A percentile compares a stretch with the other conserved stretches of the same genome.
phyloP scores from a whole-genome alignment of 2,888 invertebrate species.

The Celastrina argiolus region DNA sequence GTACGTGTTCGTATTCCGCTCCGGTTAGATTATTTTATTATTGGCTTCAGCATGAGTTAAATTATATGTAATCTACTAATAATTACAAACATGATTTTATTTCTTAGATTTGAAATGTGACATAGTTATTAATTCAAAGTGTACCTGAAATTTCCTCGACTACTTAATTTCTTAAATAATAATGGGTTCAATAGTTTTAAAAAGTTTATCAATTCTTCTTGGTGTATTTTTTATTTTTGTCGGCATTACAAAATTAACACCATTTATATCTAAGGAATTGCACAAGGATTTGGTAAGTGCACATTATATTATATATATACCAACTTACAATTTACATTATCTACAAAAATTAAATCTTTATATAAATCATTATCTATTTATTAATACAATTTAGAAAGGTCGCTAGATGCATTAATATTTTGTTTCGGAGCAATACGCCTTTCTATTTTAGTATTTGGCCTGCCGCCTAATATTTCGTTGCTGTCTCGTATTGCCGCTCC shows the following conservation, averaged over 20 bases:
- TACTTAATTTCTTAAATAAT: conserved; percentile 31
- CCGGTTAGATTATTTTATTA: background rate
- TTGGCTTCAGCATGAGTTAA: conserved; percentile 13
- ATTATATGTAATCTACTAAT: background rate
- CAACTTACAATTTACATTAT: background rate
- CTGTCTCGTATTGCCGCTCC: conserved; percentile 55
- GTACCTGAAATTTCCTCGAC: conserved; percentile 10
- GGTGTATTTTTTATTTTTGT: conserved; percentile 97
- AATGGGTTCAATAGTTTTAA: conserved; percentile 87
- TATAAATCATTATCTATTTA: conserved; percentile 21
- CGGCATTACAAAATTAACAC: conserved; percentile 94
- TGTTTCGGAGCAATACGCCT: conserved; percentile 62
- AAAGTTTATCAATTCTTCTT: conserved; percentile 92
- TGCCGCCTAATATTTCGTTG: conserved; percentile 69
- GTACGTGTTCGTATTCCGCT: background rate
- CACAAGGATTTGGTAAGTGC: conserved; percentile 95
- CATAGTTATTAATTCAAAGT: background rate
- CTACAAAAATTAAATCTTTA: background rate
- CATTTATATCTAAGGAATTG: conserved; percentile 94
- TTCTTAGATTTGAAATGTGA: conserved; percentile 18
- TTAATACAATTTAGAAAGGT: conserved; percentile 45
- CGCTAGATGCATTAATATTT: conserved; percentile 61
- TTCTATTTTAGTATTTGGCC: conserved; percentile 76
- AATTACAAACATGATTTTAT: conserved; percentile 9
- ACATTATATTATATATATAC: conserved; percentile 10